Base-by-base conservation (phyloP, 2,797 vertebrate species). In the Sebastes diaconus region DNA sequence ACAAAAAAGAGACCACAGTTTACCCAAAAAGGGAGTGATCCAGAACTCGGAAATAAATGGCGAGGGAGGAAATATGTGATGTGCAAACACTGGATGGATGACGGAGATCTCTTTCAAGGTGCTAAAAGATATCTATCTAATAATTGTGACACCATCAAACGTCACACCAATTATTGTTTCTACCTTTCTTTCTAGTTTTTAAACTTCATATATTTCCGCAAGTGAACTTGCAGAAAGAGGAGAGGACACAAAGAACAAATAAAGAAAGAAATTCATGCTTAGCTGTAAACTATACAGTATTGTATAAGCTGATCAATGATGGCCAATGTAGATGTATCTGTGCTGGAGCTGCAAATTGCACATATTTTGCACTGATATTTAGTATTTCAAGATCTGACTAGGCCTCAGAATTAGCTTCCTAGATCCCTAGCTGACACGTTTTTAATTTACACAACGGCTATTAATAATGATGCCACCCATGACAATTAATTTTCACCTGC, bases 11-110 rank as follows among this genome's bases (percentile, higher is more conserved):
- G 30, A 36, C 22, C 42, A 70, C 16, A 36, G 55, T 77, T 83
- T 76, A 77, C 42, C 29, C 59, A 68, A 76, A 81, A 83, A 78
- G 6, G 57, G 18, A 79, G 36, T 22, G 52, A 81, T 54, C 32
- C 63, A 77, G 8, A 68, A 36, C 4, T 1, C 2, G 12, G 67
- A 73, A 11, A 14, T 27, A 71, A 80, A 4, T 61, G 30, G 55
- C 50, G 34, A 58, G 34, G 54, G 79, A 72, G 42, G 27, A 75
- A 67, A 67, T 34, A 75, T 77, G 77, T 83, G 32, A 68, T 64
- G n/a, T 12, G 39, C 36, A 80, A 75, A 75, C 71, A 61, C 12
- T 72, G 11, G 46, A 30, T 9, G 27, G 71, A 73, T 60, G 70
- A 81, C 22, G 2, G 4, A 64, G 57, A 79, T 22, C 20, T 63